Percentiles rank a stretch among this genome's conserved stretches.
These are phyloP conservation scores for Peromyscus attwateri DNA, from an alignment of 2,797 vertebrate species.

Conservation along the genomic window DNA sequence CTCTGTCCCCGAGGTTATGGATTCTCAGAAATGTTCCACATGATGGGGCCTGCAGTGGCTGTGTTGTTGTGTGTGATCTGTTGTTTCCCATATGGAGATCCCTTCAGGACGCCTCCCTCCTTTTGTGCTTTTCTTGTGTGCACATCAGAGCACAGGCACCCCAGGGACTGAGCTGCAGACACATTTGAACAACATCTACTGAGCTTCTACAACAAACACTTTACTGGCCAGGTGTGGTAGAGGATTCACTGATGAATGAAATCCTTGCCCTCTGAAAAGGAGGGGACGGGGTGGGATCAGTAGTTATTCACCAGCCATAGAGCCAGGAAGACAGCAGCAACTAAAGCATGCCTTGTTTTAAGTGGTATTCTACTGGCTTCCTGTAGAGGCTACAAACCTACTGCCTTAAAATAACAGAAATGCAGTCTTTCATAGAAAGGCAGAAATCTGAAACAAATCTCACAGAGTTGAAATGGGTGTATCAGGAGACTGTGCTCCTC, in stretches of 20 bases:
- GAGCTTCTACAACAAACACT: not conserved
- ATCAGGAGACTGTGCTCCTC: not conserved
- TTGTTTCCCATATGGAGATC: not conserved
- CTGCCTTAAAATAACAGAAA: slow-evolving; percentile 55
- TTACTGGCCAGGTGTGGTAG: not conserved
- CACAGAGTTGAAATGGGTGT: not conserved
- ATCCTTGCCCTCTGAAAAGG: not conserved
- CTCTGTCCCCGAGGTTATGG: not conserved
- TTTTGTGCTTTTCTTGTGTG: not conserved
- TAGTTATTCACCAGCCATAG: not conserved
- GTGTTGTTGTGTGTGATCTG: slow-evolving; percentile 3
- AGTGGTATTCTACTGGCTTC: not conserved
- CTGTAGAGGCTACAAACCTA: not conserved
- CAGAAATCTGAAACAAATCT: not conserved
- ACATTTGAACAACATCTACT: not conserved
- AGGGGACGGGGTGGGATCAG: not conserved
- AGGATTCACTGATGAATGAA: not conserved
- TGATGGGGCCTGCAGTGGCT: not conserved
- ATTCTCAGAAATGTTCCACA: slow-evolving; percentile 44
- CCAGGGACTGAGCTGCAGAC: not conserved
- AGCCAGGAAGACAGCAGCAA: slow-evolving; percentile 40
- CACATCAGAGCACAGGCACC: not conserved
- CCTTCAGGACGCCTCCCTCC: not conserved
- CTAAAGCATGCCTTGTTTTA: slow-evolving; percentile 8
- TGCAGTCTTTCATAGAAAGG: not conserved